Conservation (phyloP, 2,113 vertebrate species). For the Oceanites oceanicus region DNA sequence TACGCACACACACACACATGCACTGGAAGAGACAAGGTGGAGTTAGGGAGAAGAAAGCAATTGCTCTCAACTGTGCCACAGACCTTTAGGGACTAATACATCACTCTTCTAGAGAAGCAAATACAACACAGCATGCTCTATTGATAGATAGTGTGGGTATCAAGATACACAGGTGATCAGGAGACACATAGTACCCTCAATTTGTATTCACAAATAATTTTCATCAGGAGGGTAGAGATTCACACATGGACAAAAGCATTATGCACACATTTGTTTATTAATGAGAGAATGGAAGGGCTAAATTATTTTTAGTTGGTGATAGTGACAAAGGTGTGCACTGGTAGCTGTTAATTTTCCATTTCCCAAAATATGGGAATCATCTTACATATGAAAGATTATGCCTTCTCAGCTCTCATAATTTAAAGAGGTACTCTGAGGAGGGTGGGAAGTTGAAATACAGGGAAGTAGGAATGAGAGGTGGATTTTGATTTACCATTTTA, state of each 20-base stretch:
- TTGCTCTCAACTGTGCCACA: neutral
- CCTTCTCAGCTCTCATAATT: neutral
- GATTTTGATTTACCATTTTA: neutral
- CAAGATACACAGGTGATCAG: neutral
- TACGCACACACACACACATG: fast-evolving
- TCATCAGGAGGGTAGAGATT: neutral
- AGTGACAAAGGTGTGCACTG: neutral
- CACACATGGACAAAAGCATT: neutral
- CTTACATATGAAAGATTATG: neutral
- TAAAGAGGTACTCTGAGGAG: neutral
- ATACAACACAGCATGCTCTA: fast-evolving
- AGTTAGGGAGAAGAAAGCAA: neutral
- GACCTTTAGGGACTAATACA: neutral
- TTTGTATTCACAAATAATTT: neutral
- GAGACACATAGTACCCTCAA: neutral
- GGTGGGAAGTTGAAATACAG: neutral
- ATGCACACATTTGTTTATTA: neutral
- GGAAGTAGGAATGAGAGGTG: neutral
- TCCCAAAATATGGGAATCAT: neutral
- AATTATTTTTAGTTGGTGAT: neutral
- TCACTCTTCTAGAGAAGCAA: neutral
- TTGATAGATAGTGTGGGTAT: neutral
- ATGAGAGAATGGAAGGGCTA: neutral
- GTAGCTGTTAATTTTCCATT: neutral
- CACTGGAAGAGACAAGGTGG: neutral